Conservation (phyloP, 2,113 vertebrate genomes). For the Crotophaga sulcirostris region DNA sequence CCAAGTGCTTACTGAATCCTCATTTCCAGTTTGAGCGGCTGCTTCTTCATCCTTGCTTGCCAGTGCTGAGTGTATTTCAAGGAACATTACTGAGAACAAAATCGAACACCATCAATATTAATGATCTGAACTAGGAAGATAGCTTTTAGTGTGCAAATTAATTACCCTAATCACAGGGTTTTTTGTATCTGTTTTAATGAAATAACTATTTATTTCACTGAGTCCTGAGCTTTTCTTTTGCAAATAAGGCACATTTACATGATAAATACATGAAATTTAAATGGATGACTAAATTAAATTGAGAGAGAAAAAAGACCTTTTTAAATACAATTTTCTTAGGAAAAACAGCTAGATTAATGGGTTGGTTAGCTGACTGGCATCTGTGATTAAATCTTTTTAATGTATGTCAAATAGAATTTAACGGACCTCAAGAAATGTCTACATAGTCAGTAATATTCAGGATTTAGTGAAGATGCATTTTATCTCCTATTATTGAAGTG, state of each 20-base stretch:
- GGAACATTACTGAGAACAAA: slow-evolving; percentile 80
- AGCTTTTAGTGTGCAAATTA: slow-evolving; percentile 85
- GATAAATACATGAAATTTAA: slow-evolving; percentile 83
- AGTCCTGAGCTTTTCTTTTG: slow-evolving; percentile 82
- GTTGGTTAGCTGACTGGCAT: slow-evolving; percentile 81
- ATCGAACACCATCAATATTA: slow-evolving; percentile 85
- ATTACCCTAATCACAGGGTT: slow-evolving; percentile 84
- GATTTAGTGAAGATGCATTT: slow-evolving; percentile 57
- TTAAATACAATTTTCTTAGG: slow-evolving; percentile 82
- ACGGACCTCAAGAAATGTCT: slow-evolving; percentile 79
- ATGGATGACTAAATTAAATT: slow-evolving; percentile 85
- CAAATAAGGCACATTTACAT: slow-evolving; percentile 85
- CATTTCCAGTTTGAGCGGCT: slow-evolving; percentile 17
- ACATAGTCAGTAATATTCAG: slow-evolving; percentile 66
- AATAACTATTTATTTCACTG: slow-evolving; percentile 86
- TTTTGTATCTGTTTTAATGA: slow-evolving; percentile 85
- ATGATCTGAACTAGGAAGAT: slow-evolving; percentile 83
- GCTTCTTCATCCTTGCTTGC: slow-evolving; percentile 63
- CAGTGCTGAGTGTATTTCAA: slow-evolving; percentile 76
- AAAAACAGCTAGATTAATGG: slow-evolving; percentile 83
- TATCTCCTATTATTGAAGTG: slow-evolving; percentile 46
- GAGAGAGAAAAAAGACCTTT: slow-evolving; percentile 65
- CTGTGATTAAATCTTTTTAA: slow-evolving; percentile 84
- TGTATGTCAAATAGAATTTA: slow-evolving; percentile 83
- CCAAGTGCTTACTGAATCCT: slow-evolving; percentile 47